Base-by-base conservation (phyloP, 1,140 invertebrate genomes). In the Tyrophagus putrescentiae region DNA sequence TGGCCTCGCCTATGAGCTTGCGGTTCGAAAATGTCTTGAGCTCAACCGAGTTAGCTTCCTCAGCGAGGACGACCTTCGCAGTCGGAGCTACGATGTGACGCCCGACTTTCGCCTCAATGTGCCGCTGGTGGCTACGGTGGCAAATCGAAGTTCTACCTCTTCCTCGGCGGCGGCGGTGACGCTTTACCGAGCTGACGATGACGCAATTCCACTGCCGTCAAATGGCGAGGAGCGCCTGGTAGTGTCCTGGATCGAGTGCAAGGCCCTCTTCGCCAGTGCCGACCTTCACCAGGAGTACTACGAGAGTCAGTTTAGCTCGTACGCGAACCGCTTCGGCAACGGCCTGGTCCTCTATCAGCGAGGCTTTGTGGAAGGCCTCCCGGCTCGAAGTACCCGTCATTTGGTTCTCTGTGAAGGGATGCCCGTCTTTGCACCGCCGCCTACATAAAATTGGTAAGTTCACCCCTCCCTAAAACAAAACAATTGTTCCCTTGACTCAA, bases 231-330 rank as follows among this genome's bases (percentile, higher is more conserved):
- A 23, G 29, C 11, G 18, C 18, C 28, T 27, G 7, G 11, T 57
- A 4, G 32, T 62, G 23, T 48, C 13, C 33, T 62, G 61, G 61
- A 57, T 62, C 23, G 61, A 62, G 53, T 62, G 61, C 39, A 62
- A 62, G 53, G 28, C 61, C 23, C n/a, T 62, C 13, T 62, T 62
- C 31, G 61, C 61, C 9, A 50, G 42, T 11, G 13, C 18, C 4
- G 23, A 57, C 7, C 59, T 54, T 57, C 61, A 62, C 32, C 23
- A 21, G n/a, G 54, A 62, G 2, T 62, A 62, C 25, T 44, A 33
- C 27, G 23, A 57, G 29, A 45, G 52, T 25, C 61, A 62, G 29
- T 62, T 31, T 16, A 29, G 21, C 29, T 57, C 53, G 9, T 62
- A 62, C 41, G 27, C 36, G 4, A 58, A 62, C 28, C 34, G 61